These are phyloP conservation scores for Odontophorus gujanensis DNA, from an alignment of 2,113 vertebrate genomes.

Conservation along the genomic window DNA sequence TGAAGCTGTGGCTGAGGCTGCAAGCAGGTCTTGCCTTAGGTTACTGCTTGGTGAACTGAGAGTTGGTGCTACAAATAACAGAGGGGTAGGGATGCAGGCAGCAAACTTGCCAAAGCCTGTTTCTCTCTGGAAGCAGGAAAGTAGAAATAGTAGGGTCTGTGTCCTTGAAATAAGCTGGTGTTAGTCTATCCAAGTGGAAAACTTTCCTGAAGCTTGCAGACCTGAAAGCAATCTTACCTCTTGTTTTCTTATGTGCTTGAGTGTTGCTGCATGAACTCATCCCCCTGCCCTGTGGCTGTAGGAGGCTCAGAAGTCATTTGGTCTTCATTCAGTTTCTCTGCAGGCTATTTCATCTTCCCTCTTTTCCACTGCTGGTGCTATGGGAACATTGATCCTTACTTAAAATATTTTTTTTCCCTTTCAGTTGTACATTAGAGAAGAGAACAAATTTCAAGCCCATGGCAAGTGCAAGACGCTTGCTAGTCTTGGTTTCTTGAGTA, in stretches of 20 bases:
- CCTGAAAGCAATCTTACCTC: fast-evolving
- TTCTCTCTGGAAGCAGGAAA: background rate
- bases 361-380: background rate
- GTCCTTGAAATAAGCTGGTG: background rate
- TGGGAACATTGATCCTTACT: background rate
- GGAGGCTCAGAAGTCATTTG: background rate
- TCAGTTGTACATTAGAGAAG: background rate
- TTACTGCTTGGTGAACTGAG: background rate
- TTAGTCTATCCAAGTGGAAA: background rate
- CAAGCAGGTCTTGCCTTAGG: background rate
- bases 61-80: fast-evolving
- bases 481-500: background rate
- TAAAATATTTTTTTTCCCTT: background rate
- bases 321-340: background rate
- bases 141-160: background rate
- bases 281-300: background rate
- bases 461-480: background rate
- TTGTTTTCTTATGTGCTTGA: background rate
- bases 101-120: background rate
- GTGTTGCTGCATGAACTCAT: background rate
- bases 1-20: background rate
- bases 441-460: fast-evolving
- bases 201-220: background rate
- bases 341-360: background rate
- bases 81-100: background rate